A percentile compares a stretch with the other conserved stretches of the same genome.
phyloP scores from a whole-genome alignment of 2,797 vertebrate genomes.

The Urosaurus nigricauda region DNA sequence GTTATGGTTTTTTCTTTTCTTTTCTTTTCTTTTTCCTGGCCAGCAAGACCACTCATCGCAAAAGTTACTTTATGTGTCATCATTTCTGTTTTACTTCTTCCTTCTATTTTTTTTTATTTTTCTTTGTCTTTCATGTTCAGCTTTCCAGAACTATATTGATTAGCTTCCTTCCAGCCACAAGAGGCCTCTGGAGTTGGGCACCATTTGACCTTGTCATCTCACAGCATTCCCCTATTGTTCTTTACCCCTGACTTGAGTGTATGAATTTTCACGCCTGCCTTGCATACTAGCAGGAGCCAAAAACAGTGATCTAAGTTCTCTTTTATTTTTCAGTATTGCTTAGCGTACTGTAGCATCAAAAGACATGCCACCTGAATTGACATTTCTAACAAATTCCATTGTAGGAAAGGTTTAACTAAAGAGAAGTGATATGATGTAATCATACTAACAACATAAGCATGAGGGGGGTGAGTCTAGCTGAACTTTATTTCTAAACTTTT shows the following conservation, averaged over 20 bases:
- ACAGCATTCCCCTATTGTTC: fast-evolving
- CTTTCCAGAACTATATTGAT: background rate
- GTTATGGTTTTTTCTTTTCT: no score
- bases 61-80: no score
- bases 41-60: no score
- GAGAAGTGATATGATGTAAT: background rate
- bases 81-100: background rate
- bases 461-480: background rate
- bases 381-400: background rate
- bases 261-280: background rate
- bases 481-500: background rate
- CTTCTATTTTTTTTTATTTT: background rate
- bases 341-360: constrained; percentile 13
- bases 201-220: constrained; percentile 15
- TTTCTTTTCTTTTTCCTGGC: no score
- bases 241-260: background rate
- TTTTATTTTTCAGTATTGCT: background rate
- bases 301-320: background rate
- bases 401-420: background rate
- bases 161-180: background rate
- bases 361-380: background rate
- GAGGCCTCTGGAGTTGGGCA: background rate
- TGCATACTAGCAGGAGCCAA: background rate
- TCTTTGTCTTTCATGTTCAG: background rate
- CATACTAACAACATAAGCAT: background rate